Evolutionary conservation across 2,113 vertebrate genomes (phyloP), one percentile per base, ranked within the genome.

Genomic region (Laticauda laticaudata): DNA sequence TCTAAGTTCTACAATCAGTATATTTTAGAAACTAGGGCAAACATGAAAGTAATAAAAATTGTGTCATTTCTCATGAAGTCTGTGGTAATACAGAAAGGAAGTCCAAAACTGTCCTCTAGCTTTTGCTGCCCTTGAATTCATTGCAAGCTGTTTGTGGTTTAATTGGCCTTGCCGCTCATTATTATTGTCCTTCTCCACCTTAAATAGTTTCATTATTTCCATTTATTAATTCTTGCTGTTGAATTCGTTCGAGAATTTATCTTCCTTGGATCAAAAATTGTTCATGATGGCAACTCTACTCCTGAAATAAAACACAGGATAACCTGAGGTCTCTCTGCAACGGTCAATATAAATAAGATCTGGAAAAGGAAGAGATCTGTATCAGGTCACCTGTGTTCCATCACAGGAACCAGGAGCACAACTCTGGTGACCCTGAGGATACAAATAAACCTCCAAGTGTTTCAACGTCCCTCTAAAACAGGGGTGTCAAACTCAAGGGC

Each of bases 171-270:
- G 12, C 26, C 29, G 39, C 29, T n/a, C 69, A 20, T 54, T 29
- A 34, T 51, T 92, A 75, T 34, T 9, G 10, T 23, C 43, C 59
- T 23, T 53, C 54, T 93, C 88, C 43, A 86, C 55, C 24, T 90
- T 90, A 86, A 90, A 94, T 90, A 94, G 92, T 57, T 95, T 56
- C 92, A 95, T 91, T 88, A 94, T 93, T 95, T 91, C 87, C 94
- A 93, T 90, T 90, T 90, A 90, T 81, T 81, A 69, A 57, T 92
- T 54, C 34, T 87, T 89, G 55, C 26, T 53, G 87, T 90, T 39
- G 53, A 94, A 95, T 55, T 96, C 96, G 61, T 69, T 69, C 1
- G 11, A 69, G 26, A 69, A 69, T 69, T 69, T 69, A 69, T 69
- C 61, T n/a, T 69, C 61, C 29, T 69, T n/a, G 29, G 61, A 69